phyloP scores from a whole-genome alignment of 92 coral and sea anemone genomes.

The Actinostola sp. region DNA sequence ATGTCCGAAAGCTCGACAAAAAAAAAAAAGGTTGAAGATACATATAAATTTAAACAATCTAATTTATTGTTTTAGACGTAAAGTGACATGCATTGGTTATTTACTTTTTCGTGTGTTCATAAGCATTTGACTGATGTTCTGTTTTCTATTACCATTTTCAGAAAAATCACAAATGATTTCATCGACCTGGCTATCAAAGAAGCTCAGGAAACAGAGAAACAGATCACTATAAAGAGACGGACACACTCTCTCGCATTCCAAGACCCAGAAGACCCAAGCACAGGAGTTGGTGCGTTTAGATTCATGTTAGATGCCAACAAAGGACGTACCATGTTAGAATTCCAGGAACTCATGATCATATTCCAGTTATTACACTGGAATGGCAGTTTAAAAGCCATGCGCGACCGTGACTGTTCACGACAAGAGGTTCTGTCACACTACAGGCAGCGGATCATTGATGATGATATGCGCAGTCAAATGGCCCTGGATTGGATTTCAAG shows the following conservation, averaged over 20 bases:
- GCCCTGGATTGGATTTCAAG: constrained; percentile 91
- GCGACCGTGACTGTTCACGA: constrained; percentile 85
- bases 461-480: constrained; percentile 91
- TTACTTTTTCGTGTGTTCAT: too few relatives aligned
- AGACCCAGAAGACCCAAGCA: constrained; percentile 63
- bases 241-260: constrained; percentile 49
- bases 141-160: constrained; percentile 6
- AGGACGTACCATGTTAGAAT: constrained; percentile 84
- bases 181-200: constrained; percentile 82
- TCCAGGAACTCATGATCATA: constrained; percentile 91
- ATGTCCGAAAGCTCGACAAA: too few relatives aligned
- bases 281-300: constrained; percentile 81
- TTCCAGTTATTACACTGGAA: constrained; percentile 90
- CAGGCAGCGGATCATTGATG: constrained; percentile 70
- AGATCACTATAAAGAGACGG: constrained; percentile 51
- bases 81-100: too few relatives aligned
- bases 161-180: constrained; percentile 87
- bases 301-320: constrained; percentile 87
- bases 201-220: constrained; percentile 71
- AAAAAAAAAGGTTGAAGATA: too few relatives aligned
- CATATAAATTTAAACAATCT: too few relatives aligned
- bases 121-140: not conserved
- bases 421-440: constrained; percentile 88
- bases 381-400: constrained; percentile 85
- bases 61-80: too few relatives aligned